These are phyloP conservation scores for Typhlichthys subterraneus DNA, from an alignment of 2,797 vertebrate genomes.

Conservation along the genomic window DNA sequence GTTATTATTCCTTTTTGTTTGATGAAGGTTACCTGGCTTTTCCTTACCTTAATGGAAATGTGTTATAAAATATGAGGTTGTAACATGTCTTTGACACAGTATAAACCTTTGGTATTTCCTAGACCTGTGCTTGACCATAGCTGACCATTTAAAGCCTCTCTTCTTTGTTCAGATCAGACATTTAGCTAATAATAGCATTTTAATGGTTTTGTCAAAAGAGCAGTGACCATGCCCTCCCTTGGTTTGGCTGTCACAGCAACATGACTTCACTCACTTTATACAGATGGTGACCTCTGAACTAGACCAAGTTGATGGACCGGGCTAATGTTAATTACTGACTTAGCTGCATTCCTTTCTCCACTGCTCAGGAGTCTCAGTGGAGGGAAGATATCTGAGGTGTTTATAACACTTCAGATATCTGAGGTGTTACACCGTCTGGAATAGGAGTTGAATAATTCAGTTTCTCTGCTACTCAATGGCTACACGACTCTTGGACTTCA, in stretches of 20 bases:
- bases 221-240: conserved; percentile 31
- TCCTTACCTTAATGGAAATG: too few relatives aligned
- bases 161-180: conserved; percentile 50
- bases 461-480: conserved; percentile 16
- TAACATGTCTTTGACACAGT: too few relatives aligned
- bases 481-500: conserved; percentile 32
- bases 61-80: too few relatives aligned
- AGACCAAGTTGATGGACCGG: not conserved
- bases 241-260: conserved; percentile 29
- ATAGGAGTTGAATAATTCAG: conserved; percentile 45
- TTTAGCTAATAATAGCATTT: conserved; percentile 71
- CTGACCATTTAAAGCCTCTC: conserved; percentile 61
- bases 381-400: conserved; percentile 18
- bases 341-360: not conserved
- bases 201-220: conserved; percentile 50
- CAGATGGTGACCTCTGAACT: conserved; percentile 9
- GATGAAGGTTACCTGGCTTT: too few relatives aligned
- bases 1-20: too few relatives aligned
- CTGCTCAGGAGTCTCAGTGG: not conserved
- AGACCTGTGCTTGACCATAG: too few relatives aligned
- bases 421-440: conserved; percentile 34
- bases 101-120: too few relatives aligned
- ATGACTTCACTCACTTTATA: not conserved
- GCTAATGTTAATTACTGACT: conserved; percentile 1
- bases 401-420: conserved; percentile 23